Base-by-base conservation (phyloP, 2,797 vertebrate species). In the Micromesistius poutassou region DNA sequence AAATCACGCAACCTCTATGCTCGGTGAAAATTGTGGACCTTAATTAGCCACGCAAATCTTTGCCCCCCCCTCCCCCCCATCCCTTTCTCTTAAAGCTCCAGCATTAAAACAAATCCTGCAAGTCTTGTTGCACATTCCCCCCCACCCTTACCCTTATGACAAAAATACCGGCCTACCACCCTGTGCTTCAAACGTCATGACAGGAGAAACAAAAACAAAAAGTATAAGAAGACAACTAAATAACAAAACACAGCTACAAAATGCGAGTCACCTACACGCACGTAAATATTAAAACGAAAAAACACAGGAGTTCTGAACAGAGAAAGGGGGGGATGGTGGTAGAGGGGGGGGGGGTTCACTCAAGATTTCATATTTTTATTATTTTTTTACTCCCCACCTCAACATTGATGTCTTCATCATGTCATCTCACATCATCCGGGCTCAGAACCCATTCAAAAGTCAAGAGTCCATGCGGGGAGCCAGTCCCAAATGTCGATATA, bases 241-340 rank as follows among this genome's bases (percentile, higher is more conserved):
- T 28, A 68, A 68, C 25, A 68, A 68, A 80, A 74, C 79, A 85
- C 16, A 87, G 84, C 78, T 72, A 82, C 80, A 85, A 88, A 77
- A 75, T 72, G 28, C 77, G 84, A 89, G 81, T 90, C 79, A 73
- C 83, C 88, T 91, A 91, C 88, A 90, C 90, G 87, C 87, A 90
- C 84, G 87, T 86, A 78, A 42, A 78, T 88, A 82, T 83, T 81
- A 77, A 86, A 89, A 82, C 83, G 30, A 82, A 77, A 76, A 68
- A 25, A 88, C 42, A 72, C n/a, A 74, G 79, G 74, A 81, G 62
- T 28, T 68, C n/a, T 68, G 62, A 12, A 68, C 62, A 68, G 62
- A 28, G 62, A 25, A 28, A 12, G 25, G 62, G 10, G n/a, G 0
- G 62, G 62, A 2, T 25, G n/a, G 4, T 19, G 55, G 46, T 14